A percentile compares a stretch with the other conserved stretches of the same genome.
Conservation (phyloP, 1,140 invertebrate genomes). For the Camponotus vicinus region DNA sequence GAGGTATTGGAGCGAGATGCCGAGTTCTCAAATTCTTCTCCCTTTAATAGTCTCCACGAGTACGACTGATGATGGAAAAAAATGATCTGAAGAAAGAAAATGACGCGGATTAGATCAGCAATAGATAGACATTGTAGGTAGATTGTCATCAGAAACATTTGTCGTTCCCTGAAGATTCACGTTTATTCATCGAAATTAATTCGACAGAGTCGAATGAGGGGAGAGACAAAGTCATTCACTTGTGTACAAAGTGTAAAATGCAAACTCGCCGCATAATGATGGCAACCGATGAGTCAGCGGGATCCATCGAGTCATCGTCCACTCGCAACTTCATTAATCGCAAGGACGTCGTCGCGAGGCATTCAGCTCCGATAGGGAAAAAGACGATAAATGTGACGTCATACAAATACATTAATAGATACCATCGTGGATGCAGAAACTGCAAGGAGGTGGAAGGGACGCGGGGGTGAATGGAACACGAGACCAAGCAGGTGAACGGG, state of each 20-base stretch:
- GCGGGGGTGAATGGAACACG: conserved; percentile 62
- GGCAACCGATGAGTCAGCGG: conserved; percentile 49
- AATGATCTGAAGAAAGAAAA: too few relatives aligned
- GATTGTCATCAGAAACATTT: not conserved
- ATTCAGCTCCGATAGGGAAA: conserved; percentile 16
- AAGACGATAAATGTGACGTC: conserved; percentile 80
- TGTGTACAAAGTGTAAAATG: not conserved
- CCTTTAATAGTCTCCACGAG: not conserved
- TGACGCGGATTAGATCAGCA: too few relatives aligned
- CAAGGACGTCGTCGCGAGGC: conserved; percentile 15
- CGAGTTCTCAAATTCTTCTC: not conserved
- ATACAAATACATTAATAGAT: conserved; percentile 81
- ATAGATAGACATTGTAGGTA: not conserved
- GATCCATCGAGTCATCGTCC: conserved; percentile 23
- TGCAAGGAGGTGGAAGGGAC: conserved; percentile 40
- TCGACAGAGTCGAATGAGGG: not conserved
- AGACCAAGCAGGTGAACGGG: conserved; percentile 78
- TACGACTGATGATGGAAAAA: not conserved
- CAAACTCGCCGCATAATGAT: conserved; percentile 42
- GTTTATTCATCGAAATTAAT: not conserved
- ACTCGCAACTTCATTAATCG: conserved; percentile 30
- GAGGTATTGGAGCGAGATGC: conserved; percentile 25
- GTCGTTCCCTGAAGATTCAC: not conserved
- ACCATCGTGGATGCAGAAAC: conserved; percentile 54
- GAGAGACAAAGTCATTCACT: not conserved